Evolutionary conservation across 2,797 vertebrate genomes (phyloP).

Genomic region (Phataginus tetradactyla): DNA sequence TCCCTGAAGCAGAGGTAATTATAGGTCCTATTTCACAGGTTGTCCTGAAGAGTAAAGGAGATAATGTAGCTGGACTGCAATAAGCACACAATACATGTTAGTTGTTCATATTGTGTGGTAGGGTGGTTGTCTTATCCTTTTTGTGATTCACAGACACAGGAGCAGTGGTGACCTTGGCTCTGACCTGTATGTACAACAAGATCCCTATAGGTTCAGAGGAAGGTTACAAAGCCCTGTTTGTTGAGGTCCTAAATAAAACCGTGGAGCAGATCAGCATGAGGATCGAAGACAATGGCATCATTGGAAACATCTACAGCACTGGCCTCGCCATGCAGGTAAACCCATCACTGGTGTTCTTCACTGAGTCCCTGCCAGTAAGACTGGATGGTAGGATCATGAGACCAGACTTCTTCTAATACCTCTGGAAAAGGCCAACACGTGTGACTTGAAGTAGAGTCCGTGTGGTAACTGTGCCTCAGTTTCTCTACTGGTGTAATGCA

Average conservation of each 20-base stretch:
- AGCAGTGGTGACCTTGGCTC: slow-evolving; percentile 77
- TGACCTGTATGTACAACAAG: slow-evolving; percentile 79
- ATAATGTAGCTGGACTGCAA: not conserved
- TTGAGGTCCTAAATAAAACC: not conserved
- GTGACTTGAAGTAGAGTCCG: not conserved
- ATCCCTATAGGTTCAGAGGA: not conserved
- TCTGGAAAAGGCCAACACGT: not conserved
- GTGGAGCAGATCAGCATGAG: slow-evolving; percentile 72
- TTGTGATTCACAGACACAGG: slow-evolving; percentile 80
- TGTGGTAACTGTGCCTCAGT: not conserved
- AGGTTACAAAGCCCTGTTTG: not conserved
- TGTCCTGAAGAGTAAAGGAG: not conserved
- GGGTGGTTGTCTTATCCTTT: not conserved
- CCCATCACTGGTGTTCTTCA: rapidly evolving
- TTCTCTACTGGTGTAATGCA: not conserved
- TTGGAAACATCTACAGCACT: slow-evolving; percentile 84
- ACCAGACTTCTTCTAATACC: not conserved
- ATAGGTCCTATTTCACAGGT: not conserved
- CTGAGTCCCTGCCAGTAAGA: not conserved
- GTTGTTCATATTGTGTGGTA: rapidly evolving
- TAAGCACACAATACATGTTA: not conserved
- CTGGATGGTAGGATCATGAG: not conserved
- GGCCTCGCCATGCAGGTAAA: slow-evolving; percentile 87
- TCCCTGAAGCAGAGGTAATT: not conserved
- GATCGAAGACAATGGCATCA: slow-evolving; percentile 68